These are phyloP conservation scores for Masticophis lateralis DNA, from an alignment of 2,797 vertebrate species.

Conservation along the genomic window DNA sequence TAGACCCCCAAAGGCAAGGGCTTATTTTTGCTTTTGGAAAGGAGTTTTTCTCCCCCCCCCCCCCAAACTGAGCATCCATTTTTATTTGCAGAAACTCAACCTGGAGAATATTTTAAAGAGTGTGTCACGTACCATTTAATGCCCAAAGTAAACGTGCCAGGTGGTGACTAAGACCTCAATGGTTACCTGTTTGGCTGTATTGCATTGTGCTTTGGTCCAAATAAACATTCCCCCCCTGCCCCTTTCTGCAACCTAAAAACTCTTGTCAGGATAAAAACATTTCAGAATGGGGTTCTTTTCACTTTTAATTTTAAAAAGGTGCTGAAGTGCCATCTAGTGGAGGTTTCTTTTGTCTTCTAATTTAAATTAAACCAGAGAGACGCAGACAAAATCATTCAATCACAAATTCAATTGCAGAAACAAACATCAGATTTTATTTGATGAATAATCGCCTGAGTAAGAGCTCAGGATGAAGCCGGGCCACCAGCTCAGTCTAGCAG, in stretches of 20 bases:
- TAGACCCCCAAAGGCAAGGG: neutral
- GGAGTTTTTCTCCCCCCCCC: neutral
- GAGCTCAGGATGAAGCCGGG: neutral
- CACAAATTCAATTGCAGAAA: neutral
- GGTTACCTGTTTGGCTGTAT: neutral
- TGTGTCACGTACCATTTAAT: neutral
- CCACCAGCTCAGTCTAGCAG: neutral
- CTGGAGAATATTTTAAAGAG: neutral
- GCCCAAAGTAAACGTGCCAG: neutral
- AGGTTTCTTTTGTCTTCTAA: neutral
- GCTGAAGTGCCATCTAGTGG: conserved; percentile 18
- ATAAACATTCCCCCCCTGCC: neutral
- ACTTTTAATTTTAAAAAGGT: neutral
- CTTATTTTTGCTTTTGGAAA: neutral
- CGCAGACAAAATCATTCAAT: neutral
- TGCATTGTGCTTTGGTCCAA: neutral
- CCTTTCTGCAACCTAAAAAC: neutral
- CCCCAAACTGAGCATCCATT: neutral
- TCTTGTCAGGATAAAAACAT: neutral
- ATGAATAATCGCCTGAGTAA: neutral
- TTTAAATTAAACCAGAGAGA: neutral
- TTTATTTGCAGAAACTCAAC: neutral
- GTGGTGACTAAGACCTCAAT: neutral
- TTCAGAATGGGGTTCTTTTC: neutral
- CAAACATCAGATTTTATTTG: neutral